Conservation (phyloP, 2,888 invertebrate species). For the Agonopterix heracliana region DNA sequence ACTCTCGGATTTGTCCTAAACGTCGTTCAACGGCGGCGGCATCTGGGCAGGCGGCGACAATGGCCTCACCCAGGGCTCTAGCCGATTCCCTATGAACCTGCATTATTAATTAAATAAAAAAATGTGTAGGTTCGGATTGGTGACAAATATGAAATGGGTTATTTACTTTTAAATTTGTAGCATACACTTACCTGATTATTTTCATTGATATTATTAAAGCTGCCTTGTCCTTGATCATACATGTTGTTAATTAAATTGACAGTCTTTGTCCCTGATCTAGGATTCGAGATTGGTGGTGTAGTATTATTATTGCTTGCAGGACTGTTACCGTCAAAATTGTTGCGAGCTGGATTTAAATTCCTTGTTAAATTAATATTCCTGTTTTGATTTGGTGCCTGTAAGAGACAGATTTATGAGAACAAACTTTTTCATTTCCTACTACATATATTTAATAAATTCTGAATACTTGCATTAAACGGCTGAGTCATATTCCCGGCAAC, state of each 20-base stretch:
- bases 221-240: constrained; percentile 64
- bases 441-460: neutral
- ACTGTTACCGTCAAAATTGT: constrained; percentile 54
- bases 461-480: constrained; percentile 56
- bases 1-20: constrained; percentile 83
- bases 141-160: too few relatives aligned
- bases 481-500: constrained; percentile 56
- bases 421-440: too few relatives aligned
- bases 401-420: too few relatives aligned
- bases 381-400: constrained; percentile 60
- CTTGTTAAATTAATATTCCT: constrained; percentile 60
- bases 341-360: constrained; percentile 61
- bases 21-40: constrained; percentile 81
- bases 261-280: constrained; percentile 56
- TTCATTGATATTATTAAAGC: constrained; percentile 61
- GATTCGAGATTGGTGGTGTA: constrained; percentile 44
- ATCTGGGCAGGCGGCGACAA: constrained; percentile 75
- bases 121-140: neutral
- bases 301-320: constrained; percentile 57
- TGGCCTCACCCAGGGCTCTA: constrained; percentile 61
- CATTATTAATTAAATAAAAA: neutral
- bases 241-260: constrained; percentile 69
- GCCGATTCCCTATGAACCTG: constrained; percentile 64
- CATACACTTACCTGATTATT: constrained; percentile 52
- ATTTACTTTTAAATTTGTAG: neutral